These are phyloP conservation scores for Dolichotis patagonum DNA, from an alignment of 2,113 vertebrate genomes.

Conservation along the genomic window DNA sequence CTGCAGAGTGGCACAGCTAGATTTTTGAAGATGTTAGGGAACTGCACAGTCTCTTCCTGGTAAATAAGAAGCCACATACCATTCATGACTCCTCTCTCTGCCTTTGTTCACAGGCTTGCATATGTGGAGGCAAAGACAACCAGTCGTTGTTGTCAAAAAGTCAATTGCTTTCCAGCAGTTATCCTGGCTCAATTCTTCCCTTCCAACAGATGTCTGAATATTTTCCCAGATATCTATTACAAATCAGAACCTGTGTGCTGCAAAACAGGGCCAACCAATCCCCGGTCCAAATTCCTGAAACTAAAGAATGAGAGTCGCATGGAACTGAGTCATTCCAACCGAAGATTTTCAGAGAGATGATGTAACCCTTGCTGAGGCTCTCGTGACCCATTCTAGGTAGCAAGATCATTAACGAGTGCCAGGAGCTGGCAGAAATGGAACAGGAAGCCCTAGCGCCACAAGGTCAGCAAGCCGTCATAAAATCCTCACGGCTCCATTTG, in stretches of 20 bases:
- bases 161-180: constrained; percentile 69
- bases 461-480: constrained; percentile 31
- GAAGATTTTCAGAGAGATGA: neutral
- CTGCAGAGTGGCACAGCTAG: neutral
- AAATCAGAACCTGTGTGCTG: constrained; percentile 60
- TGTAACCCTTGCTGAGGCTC: neutral
- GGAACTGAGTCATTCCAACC: constrained; percentile 22
- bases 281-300: constrained; percentile 52
- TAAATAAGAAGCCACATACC: constrained; percentile 40
- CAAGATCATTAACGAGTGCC: neutral
- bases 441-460: neutral
- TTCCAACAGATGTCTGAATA: constrained; percentile 66
- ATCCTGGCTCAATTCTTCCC: constrained; percentile 50
- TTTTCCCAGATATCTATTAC: constrained; percentile 43
- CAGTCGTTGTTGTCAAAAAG: constrained; percentile 54
- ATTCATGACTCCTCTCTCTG: neutral
- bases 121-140: constrained; percentile 46
- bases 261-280: constrained; percentile 40
- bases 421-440: neutral
- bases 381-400: neutral
- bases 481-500: constrained; percentile 19
- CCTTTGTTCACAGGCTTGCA: constrained; percentile 35
- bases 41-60: constrained; percentile 3
- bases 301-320: neutral
- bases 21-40: constrained; percentile 12